Evolutionary conservation across 2,888 invertebrate species (phyloP).

Genomic region (Rambutsinella grinnellia): DNA sequence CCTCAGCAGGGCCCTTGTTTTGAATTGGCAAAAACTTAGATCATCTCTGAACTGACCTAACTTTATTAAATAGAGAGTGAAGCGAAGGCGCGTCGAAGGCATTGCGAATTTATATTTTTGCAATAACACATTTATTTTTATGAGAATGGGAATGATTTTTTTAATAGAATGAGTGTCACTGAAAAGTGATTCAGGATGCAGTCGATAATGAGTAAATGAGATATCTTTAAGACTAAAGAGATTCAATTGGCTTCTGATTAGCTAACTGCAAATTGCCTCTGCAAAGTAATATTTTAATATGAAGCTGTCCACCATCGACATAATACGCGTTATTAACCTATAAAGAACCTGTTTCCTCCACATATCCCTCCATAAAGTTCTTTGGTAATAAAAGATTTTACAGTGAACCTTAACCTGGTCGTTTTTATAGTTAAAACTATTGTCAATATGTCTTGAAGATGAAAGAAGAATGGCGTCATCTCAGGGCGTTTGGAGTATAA

Average conservation of each 20-base stretch:
- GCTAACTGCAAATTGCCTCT: background rate
- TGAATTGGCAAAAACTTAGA: background rate
- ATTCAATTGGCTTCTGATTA: background rate
- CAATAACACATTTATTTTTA: background rate
- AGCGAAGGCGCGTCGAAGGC: background rate
- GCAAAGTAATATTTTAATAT: background rate
- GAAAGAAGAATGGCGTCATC: too few relatives aligned
- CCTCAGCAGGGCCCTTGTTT: constrained; percentile 18
- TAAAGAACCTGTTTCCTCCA: constrained; percentile 54
- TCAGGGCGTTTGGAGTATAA: background rate
- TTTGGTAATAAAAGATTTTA: constrained; percentile 33
- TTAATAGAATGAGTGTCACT: too few relatives aligned
- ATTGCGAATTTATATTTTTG: background rate
- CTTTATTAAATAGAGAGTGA: background rate
- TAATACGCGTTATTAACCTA: constrained; percentile 54
- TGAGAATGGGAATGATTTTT: background rate
- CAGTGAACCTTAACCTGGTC: background rate
- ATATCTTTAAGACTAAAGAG: too few relatives aligned
- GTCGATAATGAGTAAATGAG: too few relatives aligned
- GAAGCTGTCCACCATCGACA: too few relatives aligned
- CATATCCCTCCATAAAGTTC: too few relatives aligned
- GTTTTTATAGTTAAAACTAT: background rate
- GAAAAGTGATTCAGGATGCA: too few relatives aligned
- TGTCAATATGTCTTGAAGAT: too few relatives aligned
- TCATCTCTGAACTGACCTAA: background rate